Evolutionary conservation across 2,888 invertebrate species (phyloP).

Genomic region (Caenorhabditis afra): DNA sequence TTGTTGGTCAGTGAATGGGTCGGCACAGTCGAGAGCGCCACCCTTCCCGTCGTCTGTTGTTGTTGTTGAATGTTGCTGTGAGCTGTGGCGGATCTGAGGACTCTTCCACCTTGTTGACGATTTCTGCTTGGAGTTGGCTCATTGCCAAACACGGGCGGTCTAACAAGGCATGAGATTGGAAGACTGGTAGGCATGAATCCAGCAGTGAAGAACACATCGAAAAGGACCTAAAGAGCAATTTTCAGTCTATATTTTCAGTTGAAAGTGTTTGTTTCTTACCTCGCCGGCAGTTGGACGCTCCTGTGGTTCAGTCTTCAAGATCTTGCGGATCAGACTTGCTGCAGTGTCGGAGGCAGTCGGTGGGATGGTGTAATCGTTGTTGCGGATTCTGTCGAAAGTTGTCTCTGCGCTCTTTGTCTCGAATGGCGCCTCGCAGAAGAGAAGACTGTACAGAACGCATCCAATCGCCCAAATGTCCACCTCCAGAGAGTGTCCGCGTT

Average conservation of each 20-base stretch:
- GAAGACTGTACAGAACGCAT: slow-evolving; percentile 93
- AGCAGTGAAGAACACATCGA: slow-evolving; percentile 74
- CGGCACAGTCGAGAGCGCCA: no score
- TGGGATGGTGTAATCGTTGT: slow-evolving; percentile 81
- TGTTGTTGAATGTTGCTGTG: no score
- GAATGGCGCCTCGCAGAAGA: slow-evolving; percentile 95
- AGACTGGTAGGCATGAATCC: slow-evolving; percentile 89
- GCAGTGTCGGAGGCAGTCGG: slow-evolving; percentile 81
- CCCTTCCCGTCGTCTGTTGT: no score
- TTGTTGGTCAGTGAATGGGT: no score
- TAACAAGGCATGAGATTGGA: slow-evolving; percentile 93
- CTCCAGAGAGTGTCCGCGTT: slow-evolving; percentile 87
- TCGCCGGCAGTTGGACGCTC: no score
- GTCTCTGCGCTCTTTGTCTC: slow-evolving; percentile 84
- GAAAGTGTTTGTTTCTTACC: slow-evolving; percentile 67
- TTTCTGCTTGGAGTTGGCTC: no score
- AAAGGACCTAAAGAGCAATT: slow-evolving; percentile 9
- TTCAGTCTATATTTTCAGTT: not conserved
- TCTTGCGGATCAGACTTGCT: slow-evolving; percentile 81
- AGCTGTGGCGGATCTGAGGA: no score
- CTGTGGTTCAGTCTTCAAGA: slow-evolving; percentile 63
- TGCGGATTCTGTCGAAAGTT: slow-evolving; percentile 82
- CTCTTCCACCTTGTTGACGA: no score
- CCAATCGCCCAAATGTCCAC: slow-evolving; percentile 97
- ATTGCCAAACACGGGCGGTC: slow-evolving; percentile 87